These are phyloP conservation scores for Sphenopsis melanotis DNA, from an alignment of 2,797 vertebrate genomes.

Conservation along the genomic window DNA sequence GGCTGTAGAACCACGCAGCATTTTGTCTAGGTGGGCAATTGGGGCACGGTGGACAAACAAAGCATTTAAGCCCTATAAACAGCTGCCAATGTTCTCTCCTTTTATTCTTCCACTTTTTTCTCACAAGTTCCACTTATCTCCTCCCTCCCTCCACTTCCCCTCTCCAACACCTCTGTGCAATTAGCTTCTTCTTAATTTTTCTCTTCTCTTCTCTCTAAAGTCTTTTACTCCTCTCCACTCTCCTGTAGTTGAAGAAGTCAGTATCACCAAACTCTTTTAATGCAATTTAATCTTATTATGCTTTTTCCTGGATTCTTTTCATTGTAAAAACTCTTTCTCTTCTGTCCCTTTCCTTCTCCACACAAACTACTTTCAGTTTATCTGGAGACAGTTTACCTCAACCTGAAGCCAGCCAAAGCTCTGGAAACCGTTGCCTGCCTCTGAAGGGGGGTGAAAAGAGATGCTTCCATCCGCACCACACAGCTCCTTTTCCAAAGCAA, in stretches of 20 bases:
- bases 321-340: background rate
- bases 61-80: background rate
- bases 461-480: background rate
- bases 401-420: background rate
- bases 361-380: background rate
- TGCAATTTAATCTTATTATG: background rate
- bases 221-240: background rate
- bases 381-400: background rate
- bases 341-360: background rate
- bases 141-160: background rate
- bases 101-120: background rate
- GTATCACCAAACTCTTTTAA: background rate
- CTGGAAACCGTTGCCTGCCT: background rate
- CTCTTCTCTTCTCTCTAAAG: background rate
- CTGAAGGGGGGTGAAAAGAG: background rate
- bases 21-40: accelerated
- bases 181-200: background rate
- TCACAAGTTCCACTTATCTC: background rate
- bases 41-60: background rate
- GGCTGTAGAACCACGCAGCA: accelerated
- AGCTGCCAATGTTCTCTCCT: background rate
- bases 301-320: background rate
- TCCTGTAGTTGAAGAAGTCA: background rate
- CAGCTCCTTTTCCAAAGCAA: background rate
- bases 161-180: background rate